Evolutionary conservation across 2,888 invertebrate species (phyloP).

Genomic region (Himalopsyche kuldschensis): DNA sequence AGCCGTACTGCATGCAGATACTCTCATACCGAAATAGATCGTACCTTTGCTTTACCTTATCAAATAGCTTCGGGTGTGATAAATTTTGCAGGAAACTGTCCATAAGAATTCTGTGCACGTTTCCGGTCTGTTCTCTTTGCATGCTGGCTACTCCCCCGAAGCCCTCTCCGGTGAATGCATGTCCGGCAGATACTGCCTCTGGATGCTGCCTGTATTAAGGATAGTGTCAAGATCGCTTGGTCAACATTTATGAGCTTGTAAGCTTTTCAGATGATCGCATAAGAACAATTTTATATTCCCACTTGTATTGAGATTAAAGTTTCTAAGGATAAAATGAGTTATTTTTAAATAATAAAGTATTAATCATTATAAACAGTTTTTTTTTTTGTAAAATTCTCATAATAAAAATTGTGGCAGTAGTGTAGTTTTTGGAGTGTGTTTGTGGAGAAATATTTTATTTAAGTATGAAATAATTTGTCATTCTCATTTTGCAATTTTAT

Average conservation of each 20-base stretch:
- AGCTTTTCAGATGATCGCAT: not conserved
- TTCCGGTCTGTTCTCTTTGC: conserved; percentile 1
- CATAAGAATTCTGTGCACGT: conserved; percentile 10
- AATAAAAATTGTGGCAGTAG: too few relatives aligned
- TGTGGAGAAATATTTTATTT: too few relatives aligned
- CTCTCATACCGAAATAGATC: not conserved
- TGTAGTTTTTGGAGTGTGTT: too few relatives aligned
- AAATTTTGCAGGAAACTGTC: not conserved
- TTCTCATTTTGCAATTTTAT: too few relatives aligned
- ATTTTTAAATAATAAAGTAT: too few relatives aligned
- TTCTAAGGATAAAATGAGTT: too few relatives aligned
- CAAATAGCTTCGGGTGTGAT: not conserved
- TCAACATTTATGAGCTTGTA: not conserved
- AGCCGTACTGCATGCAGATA: not conserved
- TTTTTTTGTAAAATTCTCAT: too few relatives aligned
- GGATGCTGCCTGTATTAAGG: not conserved
- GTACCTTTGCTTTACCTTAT: conserved; percentile 1
- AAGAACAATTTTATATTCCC: not conserved
- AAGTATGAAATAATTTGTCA: too few relatives aligned
- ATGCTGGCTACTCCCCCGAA: not conserved
- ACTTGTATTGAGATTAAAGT: not conserved
- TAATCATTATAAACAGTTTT: too few relatives aligned
- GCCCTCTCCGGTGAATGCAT: not conserved
- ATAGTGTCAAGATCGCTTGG: not conserved
- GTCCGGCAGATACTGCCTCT: not conserved